Evolutionary conservation across 2,113 vertebrate species (phyloP).

Genomic region (Aphyosemion australe): DNA sequence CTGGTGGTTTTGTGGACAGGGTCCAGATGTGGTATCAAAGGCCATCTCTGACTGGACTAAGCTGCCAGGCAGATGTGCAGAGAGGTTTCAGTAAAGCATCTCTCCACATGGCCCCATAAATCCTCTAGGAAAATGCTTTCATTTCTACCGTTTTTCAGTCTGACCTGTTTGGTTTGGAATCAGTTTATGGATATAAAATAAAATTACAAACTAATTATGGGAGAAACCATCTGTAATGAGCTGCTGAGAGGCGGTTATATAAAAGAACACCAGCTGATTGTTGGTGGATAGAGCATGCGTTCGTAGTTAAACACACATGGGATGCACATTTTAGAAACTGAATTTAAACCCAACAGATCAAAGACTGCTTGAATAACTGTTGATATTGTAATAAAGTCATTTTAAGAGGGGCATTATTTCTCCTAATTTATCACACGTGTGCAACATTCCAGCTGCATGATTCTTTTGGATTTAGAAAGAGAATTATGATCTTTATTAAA

Average conservation of each 20-base stretch:
- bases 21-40: neutral
- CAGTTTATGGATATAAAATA: neutral
- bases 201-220: neutral
- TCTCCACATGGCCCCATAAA: conserved; percentile 1
- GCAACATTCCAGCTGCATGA: neutral
- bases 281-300: neutral
- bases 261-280: neutral
- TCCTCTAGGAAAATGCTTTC: too few species aligned
- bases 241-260: neutral
- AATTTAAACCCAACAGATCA: conserved; percentile 7
- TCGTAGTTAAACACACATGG: conserved; percentile 25
- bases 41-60: conserved; percentile 19
- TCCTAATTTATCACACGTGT: neutral
- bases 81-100: conserved; percentile 14
- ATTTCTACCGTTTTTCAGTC: too few species aligned
- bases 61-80: conserved; percentile 53
- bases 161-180: neutral
- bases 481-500: too few species aligned
- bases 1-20: too few species aligned
- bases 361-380: conserved; percentile 22
- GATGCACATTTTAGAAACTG: conserved; percentile 8
- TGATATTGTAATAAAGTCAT: conserved; percentile 1
- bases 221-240: too few species aligned
- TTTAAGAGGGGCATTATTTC: conserved; percentile 3
- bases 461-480: neutral